A percentile compares a stretch with the other conserved stretches of the same genome.
Evolutionary conservation across 2,797 vertebrate genomes (phyloP).

Genomic region (Peromyscus attwateri): DNA sequence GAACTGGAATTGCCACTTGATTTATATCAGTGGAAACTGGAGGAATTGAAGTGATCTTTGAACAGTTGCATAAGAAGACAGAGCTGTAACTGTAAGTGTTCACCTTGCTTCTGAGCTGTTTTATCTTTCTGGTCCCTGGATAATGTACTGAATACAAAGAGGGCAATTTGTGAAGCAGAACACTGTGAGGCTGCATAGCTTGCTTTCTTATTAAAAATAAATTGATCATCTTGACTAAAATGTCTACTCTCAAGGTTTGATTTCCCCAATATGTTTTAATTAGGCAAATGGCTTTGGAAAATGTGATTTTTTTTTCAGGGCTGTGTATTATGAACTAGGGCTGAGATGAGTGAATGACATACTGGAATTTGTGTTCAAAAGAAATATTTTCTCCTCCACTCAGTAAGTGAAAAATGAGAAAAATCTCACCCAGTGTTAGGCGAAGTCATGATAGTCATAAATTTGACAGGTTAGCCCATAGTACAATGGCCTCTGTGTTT

Average conservation of each 20-base stretch:
- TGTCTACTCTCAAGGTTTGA: background rate
- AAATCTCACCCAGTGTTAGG: background rate
- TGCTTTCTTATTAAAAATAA: background rate
- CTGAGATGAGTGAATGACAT: background rate
- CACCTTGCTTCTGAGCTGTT: background rate
- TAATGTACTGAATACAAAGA: background rate
- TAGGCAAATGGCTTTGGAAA: background rate
- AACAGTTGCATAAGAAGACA: background rate
- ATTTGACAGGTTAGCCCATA: background rate
- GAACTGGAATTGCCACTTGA: slow-evolving; percentile 15
- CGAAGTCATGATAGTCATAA: background rate
- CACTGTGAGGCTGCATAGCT: accelerated
- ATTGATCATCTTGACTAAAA: background rate
- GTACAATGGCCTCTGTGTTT: background rate
- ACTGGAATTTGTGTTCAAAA: background rate
- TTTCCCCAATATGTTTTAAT: background rate
- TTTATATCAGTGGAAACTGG: slow-evolving; percentile 42
- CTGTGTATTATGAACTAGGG: background rate
- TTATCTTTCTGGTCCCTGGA: background rate
- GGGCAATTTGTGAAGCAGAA: background rate
- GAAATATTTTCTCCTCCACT: background rate
- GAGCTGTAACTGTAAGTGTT: background rate
- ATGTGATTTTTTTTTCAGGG: background rate
- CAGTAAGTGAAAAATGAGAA: background rate
- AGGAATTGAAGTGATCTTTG: slow-evolving; percentile 31